Evolutionary conservation across 2,113 vertebrate species (phyloP).

Genomic region (Calypte anna): DNA sequence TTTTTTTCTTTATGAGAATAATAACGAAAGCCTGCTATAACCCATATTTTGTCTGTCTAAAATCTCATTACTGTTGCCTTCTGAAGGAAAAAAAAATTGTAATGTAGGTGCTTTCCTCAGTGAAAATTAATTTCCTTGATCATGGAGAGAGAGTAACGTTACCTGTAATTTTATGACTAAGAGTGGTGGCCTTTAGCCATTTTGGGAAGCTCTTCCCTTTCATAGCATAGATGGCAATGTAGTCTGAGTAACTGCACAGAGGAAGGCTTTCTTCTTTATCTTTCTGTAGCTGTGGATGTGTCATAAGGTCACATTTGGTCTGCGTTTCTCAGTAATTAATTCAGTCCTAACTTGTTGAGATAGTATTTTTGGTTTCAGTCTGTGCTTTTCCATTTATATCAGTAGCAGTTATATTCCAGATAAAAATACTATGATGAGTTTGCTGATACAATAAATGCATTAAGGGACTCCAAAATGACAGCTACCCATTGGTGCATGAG

Average conservation of each 20-base stretch:
- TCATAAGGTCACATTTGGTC: neutral
- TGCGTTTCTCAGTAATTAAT: neutral
- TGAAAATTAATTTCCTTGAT: constrained; percentile 24
- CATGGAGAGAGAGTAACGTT: fast-evolving
- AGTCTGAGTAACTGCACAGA: neutral
- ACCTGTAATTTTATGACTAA: neutral
- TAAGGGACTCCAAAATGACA: neutral
- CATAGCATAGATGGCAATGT: neutral
- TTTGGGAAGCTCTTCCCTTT: neutral
- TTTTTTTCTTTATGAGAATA: neutral
- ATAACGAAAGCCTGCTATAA: neutral
- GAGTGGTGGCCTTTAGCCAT: neutral
- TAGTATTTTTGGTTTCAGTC: neutral
- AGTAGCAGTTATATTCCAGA: neutral
- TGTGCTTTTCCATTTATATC: neutral
- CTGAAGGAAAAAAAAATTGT: neutral
- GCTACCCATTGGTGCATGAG: neutral
- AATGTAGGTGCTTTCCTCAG: neutral
- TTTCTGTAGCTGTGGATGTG: neutral
- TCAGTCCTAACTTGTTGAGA: neutral
- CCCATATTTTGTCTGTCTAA: neutral
- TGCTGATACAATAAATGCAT: neutral
- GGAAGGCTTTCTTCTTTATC: neutral
- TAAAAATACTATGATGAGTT: neutral
- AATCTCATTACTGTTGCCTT: neutral